Conservation (phyloP, 23 tunicate genomes). For the Aplidium turbinatum region DNA sequence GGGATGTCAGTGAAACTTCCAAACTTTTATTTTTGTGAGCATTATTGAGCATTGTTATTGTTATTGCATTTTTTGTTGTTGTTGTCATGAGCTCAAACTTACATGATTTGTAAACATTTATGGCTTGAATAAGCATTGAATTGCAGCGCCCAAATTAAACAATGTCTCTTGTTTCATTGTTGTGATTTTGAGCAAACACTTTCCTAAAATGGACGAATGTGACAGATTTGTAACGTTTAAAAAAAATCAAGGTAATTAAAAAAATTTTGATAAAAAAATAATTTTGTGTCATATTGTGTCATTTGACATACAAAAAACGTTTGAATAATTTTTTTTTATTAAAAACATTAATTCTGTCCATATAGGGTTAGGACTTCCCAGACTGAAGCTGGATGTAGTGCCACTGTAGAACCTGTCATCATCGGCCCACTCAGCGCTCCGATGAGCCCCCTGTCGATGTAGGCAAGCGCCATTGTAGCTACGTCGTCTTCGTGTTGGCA, state of each 20-base stretch:
- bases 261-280: too few relatives aligned
- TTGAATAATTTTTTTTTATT: not conserved
- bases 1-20: not conserved
- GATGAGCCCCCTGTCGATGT: too few relatives aligned
- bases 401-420: too few relatives aligned
- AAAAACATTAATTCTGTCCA: not conserved
- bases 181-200: not conserved
- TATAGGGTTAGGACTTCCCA: constrained; percentile 14
- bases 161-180: not conserved
- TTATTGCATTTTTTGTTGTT: not conserved
- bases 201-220: constrained; percentile 1
- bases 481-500: too few relatives aligned
- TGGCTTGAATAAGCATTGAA: too few relatives aligned
- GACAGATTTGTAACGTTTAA: constrained; percentile 1
- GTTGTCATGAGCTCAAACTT: not conserved
- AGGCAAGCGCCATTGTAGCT: too few relatives aligned
- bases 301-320: not conserved
- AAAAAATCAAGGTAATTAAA: too few relatives aligned
- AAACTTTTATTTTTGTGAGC: not conserved
- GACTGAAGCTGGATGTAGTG: too few relatives aligned
- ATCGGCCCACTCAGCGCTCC: too few relatives aligned
- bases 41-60: constrained; percentile 11
- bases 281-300: not conserved
- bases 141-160: too few relatives aligned
- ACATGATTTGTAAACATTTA: not conserved